These are phyloP conservation scores for Zosterops borbonicus DNA, from an alignment of 2,113 vertebrate species.

Conservation along the genomic window DNA sequence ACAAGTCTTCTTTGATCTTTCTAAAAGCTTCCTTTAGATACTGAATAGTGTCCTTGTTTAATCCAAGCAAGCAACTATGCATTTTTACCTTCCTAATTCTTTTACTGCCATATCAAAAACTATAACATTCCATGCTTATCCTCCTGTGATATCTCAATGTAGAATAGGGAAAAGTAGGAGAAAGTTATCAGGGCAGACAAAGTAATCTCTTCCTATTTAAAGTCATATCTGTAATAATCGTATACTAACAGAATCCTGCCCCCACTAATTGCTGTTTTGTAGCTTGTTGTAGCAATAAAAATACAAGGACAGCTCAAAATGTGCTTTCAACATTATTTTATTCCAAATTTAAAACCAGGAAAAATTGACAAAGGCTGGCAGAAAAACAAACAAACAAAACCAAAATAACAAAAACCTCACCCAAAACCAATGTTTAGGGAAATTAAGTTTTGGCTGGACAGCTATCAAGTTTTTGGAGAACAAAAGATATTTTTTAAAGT, in stretches of 20 bases:
- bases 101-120: not conserved
- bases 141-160: not conserved
- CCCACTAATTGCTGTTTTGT: not conserved
- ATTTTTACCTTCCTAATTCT: not conserved
- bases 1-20: not conserved
- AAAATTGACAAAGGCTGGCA: not conserved
- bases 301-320: not conserved
- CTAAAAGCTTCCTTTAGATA: not conserved
- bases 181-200: not conserved
- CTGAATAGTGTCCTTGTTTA: not conserved
- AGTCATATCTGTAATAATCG: not conserved
- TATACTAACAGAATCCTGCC: not conserved
- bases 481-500: not conserved
- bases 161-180: not conserved
- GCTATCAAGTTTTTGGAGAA: not conserved
- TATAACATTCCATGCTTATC: not conserved
- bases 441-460: not conserved
- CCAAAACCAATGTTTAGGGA: fast-evolving
- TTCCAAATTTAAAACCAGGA: not conserved
- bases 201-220: not conserved
- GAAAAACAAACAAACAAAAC: no score
- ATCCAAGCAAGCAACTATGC: not conserved
- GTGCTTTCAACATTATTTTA: not conserved
- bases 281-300: not conserved
- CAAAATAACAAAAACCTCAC: no score